Evolutionary conservation across 2,797 vertebrate genomes (phyloP), one percentile per base, ranked within the genome.

Genomic region (Gallinago solitaria): DNA sequence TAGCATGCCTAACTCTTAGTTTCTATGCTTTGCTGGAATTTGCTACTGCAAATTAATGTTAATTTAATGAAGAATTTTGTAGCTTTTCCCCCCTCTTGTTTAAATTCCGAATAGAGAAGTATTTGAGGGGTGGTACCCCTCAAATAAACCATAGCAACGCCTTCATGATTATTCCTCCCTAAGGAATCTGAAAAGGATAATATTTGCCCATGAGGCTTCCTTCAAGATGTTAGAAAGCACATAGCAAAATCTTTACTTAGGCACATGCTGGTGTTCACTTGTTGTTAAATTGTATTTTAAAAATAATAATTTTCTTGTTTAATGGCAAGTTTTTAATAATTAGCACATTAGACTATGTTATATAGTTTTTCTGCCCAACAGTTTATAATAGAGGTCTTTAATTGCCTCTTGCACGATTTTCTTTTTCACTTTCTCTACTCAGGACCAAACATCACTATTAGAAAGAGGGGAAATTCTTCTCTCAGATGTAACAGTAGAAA

Each of bases 21-120:
- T 96, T 94, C 67, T 73, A 35, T 23, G 19, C 35, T 96, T 96
- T 93, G 75, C 64, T 87, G 43, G 47, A 95, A 89, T 91, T 96
- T 83, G 64, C 24, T 71, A 77, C 73, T 94, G n/a, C 39, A 92
- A 95, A 59, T 73, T 78, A 83, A 64, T 78, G 35, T 77, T 92
- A 82, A 65, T 92, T 80, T 85, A 90, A 87, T 57, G 9, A 80
- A 90, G 37, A 12, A 71, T 84, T 82, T 79, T 54, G 11, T 37
- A 78, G 61, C 43, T 91, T 95, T 94, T 83, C 91, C 68, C 69
- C 56, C 11, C 37, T 33, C 39, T 82, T 71, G 14, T 69, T 83
- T 93, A 77, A 77, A 57, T 41, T 92, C 32, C 17, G 35, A 35
- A 88, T 73, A 78, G 21, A 56, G 15, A 90, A 80, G 20, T 89